Evolutionary conservation across 1,140 invertebrate genomes (phyloP), one percentile per base, ranked within the genome.

Genomic region (Drosophila mojavensis): DNA sequence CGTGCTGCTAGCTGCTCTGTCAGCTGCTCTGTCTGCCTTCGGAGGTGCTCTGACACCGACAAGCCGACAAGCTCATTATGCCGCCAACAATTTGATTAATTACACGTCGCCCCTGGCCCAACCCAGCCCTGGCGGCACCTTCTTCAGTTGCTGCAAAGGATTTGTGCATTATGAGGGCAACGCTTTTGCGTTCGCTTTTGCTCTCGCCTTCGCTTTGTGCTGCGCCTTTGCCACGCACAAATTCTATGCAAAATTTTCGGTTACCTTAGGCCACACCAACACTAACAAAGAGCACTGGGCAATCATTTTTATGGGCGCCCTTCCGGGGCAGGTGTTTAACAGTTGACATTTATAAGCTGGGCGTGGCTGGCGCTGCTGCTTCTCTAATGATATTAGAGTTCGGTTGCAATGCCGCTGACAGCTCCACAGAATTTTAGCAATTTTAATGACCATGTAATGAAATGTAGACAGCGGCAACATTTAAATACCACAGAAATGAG

Each of bases 31-130:
- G 41, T 7, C 13, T 5, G 43, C 26, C 10, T 30, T 17, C 15
- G 24, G 50, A 58, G 48, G 26, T 43, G 30, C 2, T 50, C 36
- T 26, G 66, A 63, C 48, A 28, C 36, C 20, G 66, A 63, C 48
- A 28, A 33, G 66, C 61, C 72, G 76, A 88, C 79, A 79, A 89
- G 84, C 84, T 89, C 78, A 89, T 89, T 89, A 89, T 67, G 84
- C 75, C 60, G 73, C 79, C 79, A 89, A 89, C 85, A 89, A 89
- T 89, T 89, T 89, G 84, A 89, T 89, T 89, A 89, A 89, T 89
- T 89, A 89, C 81, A 67, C 80, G 69, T 48, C 64, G 64, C 67
- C 53, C 50, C 28, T 6, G 28, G 28, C 4, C 28, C 5, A 5
- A 5, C 26, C 28, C 3, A 0, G 41, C 20, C 50, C 62, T 24